Evolutionary conservation across 35 echinoderm and acorn worm genomes (phyloP), one percentile per base, ranked within the genome.

Genomic region (Apostichopus japonicus): DNA sequence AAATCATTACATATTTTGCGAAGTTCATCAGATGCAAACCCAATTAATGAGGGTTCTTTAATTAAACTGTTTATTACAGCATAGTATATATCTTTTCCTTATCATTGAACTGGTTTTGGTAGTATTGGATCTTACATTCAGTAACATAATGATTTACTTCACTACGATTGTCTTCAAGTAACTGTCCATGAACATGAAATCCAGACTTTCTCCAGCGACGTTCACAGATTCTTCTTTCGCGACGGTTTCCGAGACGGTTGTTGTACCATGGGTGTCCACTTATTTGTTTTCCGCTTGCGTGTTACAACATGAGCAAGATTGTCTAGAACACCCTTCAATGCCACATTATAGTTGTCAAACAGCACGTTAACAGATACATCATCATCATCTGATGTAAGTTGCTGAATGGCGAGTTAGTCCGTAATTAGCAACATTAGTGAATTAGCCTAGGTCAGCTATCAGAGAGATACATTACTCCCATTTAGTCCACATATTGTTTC

Each of bases 111-210:
- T 77, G 75, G 17, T 83, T 83, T 83, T 83, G 80, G 24, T 83
- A 83, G 19, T 83, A 83, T 83, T 83, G 25, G 51, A 16, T 83
- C 51, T 83, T 83, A 19, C 27, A 44, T 10, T 83, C 27, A 83
- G 82, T 57, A 14, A 55, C 53, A 23, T 86, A 23, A 27, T 22
- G 27, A 62, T 62, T 86, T 21, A 86, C 82, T 21, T 86, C 56
- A 55, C 55, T 53, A 33, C 82, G 4, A 21, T 57, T 86, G 10
- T 86, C 53, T 54, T 86, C 82, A 55, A 57, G 55, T 23, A 86
- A 55, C 82, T 86, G 82, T 19, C 82, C 54, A 54, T 86, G 44
- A 54, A 86, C n/a, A 55, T 86, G 82, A 21, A 86, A 62, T 86
- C 56, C 56, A 62, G 82, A 86, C 22, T 62, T 86, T 77, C 75